Conservation (phyloP, 2,113 vertebrate species). For the Pycnonotus jocosus region DNA sequence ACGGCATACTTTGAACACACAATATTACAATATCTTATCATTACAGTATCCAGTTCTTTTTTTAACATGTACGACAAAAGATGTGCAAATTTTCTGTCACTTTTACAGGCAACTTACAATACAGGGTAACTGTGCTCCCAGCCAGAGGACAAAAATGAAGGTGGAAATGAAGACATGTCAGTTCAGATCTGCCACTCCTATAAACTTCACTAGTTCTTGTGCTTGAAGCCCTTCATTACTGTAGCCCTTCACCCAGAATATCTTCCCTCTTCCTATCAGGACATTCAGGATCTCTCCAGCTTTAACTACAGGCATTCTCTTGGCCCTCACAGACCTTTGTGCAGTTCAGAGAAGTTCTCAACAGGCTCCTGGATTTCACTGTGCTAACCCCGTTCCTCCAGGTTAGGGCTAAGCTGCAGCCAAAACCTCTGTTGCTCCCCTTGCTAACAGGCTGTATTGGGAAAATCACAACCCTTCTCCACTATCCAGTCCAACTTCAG, state of each 20-base stretch:
- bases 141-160: background rate
- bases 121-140: background rate
- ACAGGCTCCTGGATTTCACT: background rate
- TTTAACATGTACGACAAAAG: background rate
- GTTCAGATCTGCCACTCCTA: background rate
- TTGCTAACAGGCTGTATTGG: background rate
- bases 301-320: background rate
- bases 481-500: background rate
- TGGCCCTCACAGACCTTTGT: background rate
- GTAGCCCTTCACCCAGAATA: background rate
- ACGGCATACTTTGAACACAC: background rate
- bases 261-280: background rate
- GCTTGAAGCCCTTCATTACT: background rate
- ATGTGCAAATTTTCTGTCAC: background rate
- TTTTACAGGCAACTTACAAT: background rate
- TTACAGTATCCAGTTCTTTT: background rate
- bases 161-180: background rate
- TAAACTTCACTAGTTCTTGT: background rate
- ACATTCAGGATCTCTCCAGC: background rate
- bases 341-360: background rate
- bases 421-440: background rate
- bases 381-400: background rate
- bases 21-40: background rate
- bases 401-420: background rate
- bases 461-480: rapidly evolving